phyloP scores from a whole-genome alignment of 53 echinoderm and acorn worm genomes.

The Zoroaster sp. region DNA sequence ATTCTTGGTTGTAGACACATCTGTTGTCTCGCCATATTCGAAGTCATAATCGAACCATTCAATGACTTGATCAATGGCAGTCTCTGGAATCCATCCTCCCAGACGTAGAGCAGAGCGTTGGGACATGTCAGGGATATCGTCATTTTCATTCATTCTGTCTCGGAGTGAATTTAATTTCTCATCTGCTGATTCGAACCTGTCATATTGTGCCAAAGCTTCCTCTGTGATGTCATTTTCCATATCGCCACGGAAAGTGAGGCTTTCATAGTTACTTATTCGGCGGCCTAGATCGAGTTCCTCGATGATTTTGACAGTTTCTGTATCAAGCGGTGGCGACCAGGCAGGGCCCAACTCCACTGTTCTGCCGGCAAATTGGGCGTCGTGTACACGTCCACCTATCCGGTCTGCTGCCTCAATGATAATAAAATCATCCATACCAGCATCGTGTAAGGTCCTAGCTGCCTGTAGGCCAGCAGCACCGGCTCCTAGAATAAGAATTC shows the following conservation, averaged over 20 bases:
- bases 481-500: constrained; percentile 49
- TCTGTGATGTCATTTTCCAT: constrained; percentile 26
- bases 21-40: constrained; percentile 3
- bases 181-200: neutral
- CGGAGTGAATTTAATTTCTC: neutral
- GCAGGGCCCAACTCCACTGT: constrained; percentile 49
- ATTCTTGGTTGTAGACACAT: neutral
- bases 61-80: neutral
- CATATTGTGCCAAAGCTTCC: neutral
- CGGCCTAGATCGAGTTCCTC: neutral
- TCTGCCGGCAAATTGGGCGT: constrained; percentile 44
- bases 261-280: neutral
- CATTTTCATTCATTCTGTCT: neutral
- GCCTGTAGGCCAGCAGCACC: constrained; percentile 60
- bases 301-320: neutral
- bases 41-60: constrained; percentile 50
- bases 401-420: constrained; percentile 57
- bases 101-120: constrained; percentile 15
- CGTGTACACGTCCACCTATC: constrained; percentile 56
- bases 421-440: constrained; percentile 60
- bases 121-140: neutral
- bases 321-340: constrained; percentile 24
- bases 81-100: constrained; percentile 30
- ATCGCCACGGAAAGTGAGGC: neutral
- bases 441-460: constrained; percentile 39